A percentile compares a stretch with the other conserved stretches of the same genome.
phyloP scores from a whole-genome alignment of 2,888 invertebrate species.

The Arctia plantaginis region DNA sequence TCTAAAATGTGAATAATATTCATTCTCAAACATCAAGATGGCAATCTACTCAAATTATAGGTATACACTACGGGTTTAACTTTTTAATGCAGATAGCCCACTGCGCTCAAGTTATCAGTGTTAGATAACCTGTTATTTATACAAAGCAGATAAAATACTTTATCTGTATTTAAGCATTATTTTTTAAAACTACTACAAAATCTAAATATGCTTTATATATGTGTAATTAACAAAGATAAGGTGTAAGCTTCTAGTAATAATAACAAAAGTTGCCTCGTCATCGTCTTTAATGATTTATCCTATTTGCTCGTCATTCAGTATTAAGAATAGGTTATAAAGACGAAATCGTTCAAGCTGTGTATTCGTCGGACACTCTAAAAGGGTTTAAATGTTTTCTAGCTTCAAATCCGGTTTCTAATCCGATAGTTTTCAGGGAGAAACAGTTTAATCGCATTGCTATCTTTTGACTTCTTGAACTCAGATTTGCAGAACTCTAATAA shows the following conservation, averaged over 20 bases:
- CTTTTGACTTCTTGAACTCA: neutral
- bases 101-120: constrained; percentile 3
- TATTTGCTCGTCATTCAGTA: neutral
- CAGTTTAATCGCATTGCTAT: neutral
- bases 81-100: constrained; percentile 6
- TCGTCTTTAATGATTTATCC: neutral
- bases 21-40: neutral
- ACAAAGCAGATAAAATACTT: neutral
- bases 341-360: neutral
- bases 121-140: constrained; percentile 1
- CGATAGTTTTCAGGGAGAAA: neutral
- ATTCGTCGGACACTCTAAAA: neutral
- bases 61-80: neutral
- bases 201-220: neutral
- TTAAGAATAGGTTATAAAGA: neutral
- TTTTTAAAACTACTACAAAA: neutral
- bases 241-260: neutral
- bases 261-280: neutral
- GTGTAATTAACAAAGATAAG: neutral
- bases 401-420: neutral
- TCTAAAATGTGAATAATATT: neutral
- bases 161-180: neutral
- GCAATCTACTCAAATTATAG: neutral
- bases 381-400: neutral
- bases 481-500: neutral